A percentile compares a stretch with the other conserved stretches of the same genome.
Conservation (phyloP, 2,888 invertebrate species). For the Xanthorhoe spadicearia region DNA sequence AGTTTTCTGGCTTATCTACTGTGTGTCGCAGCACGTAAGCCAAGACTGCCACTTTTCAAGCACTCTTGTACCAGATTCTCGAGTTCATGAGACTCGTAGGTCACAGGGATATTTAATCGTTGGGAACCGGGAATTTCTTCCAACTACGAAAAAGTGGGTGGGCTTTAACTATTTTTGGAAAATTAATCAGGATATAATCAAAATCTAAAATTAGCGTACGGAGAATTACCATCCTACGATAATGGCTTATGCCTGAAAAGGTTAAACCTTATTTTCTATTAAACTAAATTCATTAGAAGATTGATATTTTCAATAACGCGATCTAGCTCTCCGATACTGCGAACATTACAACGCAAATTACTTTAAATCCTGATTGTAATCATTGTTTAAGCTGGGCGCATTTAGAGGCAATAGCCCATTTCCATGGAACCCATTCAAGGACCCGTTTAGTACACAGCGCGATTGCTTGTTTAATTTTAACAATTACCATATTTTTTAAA, state of each 20-base stretch:
- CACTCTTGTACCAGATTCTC: conserved; percentile 37
- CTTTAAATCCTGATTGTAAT: conserved; percentile 76
- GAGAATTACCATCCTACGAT: too few species aligned
- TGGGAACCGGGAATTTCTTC: conserved; percentile 15
- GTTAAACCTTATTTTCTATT: neutral
- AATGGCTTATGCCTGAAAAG: neutral
- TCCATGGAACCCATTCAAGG: conserved; percentile 62
- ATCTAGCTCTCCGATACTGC: conserved; percentile 55
- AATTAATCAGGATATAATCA: too few species aligned
- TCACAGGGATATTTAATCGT: conserved; percentile 26
- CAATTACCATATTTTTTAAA: conserved; percentile 72
- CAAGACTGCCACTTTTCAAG: conserved; percentile 38
- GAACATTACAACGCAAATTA: conserved; percentile 72
- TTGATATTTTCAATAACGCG: conserved; percentile 24
- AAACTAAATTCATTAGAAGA: conserved; percentile 16
- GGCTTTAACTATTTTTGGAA: too few species aligned
- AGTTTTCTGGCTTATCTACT: conserved; percentile 34
- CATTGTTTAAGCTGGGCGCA: conserved; percentile 71
- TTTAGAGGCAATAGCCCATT: conserved; percentile 73
- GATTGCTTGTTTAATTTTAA: conserved; percentile 74
- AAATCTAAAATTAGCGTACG: neutral
- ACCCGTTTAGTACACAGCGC: conserved; percentile 66
- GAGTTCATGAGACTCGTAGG: conserved; percentile 30
- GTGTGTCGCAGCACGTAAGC: conserved; percentile 38
- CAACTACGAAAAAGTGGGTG: too few species aligned